phyloP scores from a whole-genome alignment of 2,113 vertebrate genomes.

The Puntigrus tetrazona region DNA sequence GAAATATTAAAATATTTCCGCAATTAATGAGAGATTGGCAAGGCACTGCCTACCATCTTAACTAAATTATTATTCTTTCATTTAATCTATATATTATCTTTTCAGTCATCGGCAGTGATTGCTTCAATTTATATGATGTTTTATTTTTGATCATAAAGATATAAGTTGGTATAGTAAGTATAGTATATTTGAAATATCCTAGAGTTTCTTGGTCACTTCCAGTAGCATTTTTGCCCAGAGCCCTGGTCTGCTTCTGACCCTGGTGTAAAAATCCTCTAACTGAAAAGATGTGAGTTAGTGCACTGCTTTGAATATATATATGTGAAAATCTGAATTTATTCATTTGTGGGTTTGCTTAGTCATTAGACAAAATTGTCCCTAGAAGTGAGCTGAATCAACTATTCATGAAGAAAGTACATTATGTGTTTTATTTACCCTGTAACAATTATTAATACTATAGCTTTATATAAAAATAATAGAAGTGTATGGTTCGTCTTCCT shows the following conservation, averaged over 20 bases:
- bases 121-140: too few relatives aligned
- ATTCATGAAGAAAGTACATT: neutral
- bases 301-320: conserved; percentile 1
- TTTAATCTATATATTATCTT: too few relatives aligned
- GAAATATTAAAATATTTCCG: neutral
- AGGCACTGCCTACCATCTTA: too few relatives aligned
- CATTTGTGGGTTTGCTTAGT: conserved; percentile 3
- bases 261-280: neutral
- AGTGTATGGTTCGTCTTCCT: neutral
- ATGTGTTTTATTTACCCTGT: neutral
- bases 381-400: neutral
- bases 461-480: neutral
- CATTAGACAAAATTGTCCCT: neutral
- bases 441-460: neutral
- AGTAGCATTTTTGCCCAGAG: neutral
- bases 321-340: conserved; percentile 8
- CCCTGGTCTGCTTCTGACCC: neutral
- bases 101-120: too few relatives aligned
- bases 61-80: too few relatives aligned
- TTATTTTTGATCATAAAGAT: neutral
- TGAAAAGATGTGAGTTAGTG: neutral
- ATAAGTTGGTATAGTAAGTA: neutral
- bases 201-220: neutral
- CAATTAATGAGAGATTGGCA: neutral
- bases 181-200: neutral